These are phyloP conservation scores for Melipona quadrifasciata DNA, from an alignment of 1,140 invertebrate genomes.

Conservation along the genomic window DNA sequence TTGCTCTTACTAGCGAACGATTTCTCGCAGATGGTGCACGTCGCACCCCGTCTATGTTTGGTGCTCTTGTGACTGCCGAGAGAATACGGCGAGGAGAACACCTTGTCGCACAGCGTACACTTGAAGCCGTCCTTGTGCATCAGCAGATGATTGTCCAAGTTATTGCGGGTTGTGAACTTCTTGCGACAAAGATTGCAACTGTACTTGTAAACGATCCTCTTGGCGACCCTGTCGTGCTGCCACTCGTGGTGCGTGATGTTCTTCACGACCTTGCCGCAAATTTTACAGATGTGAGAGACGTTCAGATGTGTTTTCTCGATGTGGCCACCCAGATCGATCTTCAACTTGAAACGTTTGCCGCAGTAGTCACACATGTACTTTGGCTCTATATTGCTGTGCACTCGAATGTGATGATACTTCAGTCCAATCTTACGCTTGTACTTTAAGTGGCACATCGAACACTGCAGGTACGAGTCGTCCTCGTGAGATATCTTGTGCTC, in stretches of 20 bases:
- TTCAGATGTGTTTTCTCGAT: conserved; percentile 75
- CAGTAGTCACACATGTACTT: conserved; percentile 41
- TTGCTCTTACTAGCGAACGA: conserved; percentile 85
- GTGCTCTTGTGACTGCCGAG: conserved; percentile 59
- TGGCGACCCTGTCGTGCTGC: conserved; percentile 56
- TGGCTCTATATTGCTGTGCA: conserved; percentile 61
- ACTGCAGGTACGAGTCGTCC: conserved; percentile 57
- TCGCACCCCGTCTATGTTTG: conserved; percentile 55
- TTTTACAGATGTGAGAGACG: conserved; percentile 44
- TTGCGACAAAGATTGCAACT: conserved; percentile 80
- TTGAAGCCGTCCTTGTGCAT: conserved; percentile 73
- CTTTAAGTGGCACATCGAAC: conserved; percentile 77
- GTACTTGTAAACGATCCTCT: conserved; percentile 53
- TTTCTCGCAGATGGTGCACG: conserved; percentile 71
- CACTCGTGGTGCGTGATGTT: conserved; percentile 66
- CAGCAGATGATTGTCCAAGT: conserved; percentile 79
- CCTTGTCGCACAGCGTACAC: conserved; percentile 66
- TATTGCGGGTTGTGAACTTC: conserved; percentile 76
- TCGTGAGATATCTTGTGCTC: conserved; percentile 61
- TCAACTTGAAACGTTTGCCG: conserved; percentile 77
- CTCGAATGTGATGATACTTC: conserved; percentile 80
- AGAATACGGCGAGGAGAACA: conserved; percentile 69
- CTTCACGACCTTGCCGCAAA: conserved; percentile 62
- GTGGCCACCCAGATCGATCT: conserved; percentile 76
- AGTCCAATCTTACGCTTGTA: conserved; percentile 80